phyloP scores from a whole-genome alignment of 2,113 vertebrate genomes.

The Nothocercus julius region DNA sequence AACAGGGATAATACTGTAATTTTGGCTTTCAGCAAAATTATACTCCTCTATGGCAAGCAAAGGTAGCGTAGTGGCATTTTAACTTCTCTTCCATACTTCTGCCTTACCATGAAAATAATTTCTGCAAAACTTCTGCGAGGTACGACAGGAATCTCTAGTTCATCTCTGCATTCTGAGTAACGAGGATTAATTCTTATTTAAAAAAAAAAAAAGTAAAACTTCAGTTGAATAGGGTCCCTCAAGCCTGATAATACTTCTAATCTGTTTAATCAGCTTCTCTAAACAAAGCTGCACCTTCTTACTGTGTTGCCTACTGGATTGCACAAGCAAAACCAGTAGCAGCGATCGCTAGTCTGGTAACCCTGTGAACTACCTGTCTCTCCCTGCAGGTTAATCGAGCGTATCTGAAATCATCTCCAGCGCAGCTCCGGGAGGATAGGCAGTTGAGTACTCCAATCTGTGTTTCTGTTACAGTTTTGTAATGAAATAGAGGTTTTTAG shows the following conservation, averaged over 20 bases:
- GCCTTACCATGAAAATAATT: background rate
- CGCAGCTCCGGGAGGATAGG: background rate
- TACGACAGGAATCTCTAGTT: background rate
- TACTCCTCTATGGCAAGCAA: background rate
- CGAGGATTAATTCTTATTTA: background rate
- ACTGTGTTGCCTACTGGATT: background rate
- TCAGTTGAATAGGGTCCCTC: background rate
- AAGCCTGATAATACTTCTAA: background rate
- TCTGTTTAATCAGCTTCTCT: background rate
- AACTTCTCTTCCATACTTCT: background rate
- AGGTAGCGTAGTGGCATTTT: background rate
- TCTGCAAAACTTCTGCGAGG: background rate
- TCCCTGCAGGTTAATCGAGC: background rate
- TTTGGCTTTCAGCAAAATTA: background rate
- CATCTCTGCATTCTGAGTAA: background rate
- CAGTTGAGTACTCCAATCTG: background rate
- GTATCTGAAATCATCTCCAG: background rate
- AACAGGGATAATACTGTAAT: background rate
- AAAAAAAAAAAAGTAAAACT: background rate
- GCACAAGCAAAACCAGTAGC: background rate
- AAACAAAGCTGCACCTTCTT: background rate
- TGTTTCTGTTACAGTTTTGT: background rate
- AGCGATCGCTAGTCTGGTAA: background rate
- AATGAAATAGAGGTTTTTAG: background rate
- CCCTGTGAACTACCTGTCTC: background rate